These are phyloP conservation scores for Cottoperca gobio DNA, from an alignment of 2,797 vertebrate species.

Conservation along the genomic window DNA sequence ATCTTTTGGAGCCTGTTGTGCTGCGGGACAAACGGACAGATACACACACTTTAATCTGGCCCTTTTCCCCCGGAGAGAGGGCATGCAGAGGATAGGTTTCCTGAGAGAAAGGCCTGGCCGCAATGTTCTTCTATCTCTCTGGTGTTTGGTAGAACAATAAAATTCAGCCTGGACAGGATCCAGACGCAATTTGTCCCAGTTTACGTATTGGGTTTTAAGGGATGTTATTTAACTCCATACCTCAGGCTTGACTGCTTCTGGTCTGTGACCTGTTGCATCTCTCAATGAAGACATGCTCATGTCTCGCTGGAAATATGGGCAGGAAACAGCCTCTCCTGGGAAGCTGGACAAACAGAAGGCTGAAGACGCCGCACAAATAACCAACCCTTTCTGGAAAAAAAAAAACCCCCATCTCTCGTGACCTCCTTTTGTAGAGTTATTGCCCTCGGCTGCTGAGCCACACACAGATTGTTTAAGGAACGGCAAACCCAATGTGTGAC, in stretches of 20 bases:
- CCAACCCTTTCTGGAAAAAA: slow-evolving; percentile 15
- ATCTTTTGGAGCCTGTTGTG: slow-evolving; percentile 57
- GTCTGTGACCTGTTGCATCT: slow-evolving; percentile 53
- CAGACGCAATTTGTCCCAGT: slow-evolving; percentile 56
- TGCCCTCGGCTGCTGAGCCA: slow-evolving; percentile 55
- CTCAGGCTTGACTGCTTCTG: slow-evolving; percentile 38
- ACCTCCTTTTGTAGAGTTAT: slow-evolving; percentile 47
- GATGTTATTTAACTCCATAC: slow-evolving; percentile 56
- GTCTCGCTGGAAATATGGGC: slow-evolving; percentile 49
- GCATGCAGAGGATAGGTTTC: slow-evolving; percentile 50
- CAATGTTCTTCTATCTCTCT: slow-evolving; percentile 41
- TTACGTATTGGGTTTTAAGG: slow-evolving; percentile 34
- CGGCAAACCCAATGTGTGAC: slow-evolving; percentile 43
- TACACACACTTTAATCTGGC: slow-evolving; percentile 38
- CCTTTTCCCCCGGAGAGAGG: slow-evolving; percentile 55
- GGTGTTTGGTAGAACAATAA: slow-evolving; percentile 58
- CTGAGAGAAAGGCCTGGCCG: slow-evolving; percentile 30
- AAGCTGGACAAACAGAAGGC: slow-evolving; percentile 54
- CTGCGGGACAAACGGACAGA: slow-evolving; percentile 35
- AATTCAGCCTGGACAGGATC: slow-evolving; percentile 51
- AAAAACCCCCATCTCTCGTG: slow-evolving; percentile 11
- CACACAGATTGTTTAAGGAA: slow-evolving; percentile 65
- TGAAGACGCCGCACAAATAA: slow-evolving; percentile 51
- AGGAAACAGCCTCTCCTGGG: slow-evolving; percentile 63
- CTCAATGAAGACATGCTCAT: slow-evolving; percentile 52